Evolutionary conservation across 2,797 vertebrate species (phyloP).

Genomic region (Sebastolobus altivelis): DNA sequence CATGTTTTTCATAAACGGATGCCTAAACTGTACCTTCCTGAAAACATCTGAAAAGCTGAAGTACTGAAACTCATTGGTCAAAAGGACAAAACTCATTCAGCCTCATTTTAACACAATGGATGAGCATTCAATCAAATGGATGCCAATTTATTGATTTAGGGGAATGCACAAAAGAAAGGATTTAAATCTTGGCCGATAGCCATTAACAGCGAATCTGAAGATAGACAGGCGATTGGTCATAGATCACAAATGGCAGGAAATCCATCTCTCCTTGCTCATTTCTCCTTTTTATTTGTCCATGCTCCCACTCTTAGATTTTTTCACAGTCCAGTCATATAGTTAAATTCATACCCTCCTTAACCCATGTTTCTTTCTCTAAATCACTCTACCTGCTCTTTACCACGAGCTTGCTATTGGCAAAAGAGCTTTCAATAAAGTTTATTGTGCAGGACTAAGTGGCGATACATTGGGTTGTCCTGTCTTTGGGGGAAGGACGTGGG

Average conservation of each 20-base stretch:
- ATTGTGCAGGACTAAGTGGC: slow-evolving; percentile 67
- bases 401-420: slow-evolving; percentile 15
- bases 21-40: slow-evolving; percentile 35
- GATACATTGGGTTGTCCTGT: slow-evolving; percentile 41
- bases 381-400: slow-evolving; percentile 19
- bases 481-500: slow-evolving; percentile 26
- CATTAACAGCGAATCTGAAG: slow-evolving; percentile 80
- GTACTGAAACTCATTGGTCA: slow-evolving; percentile 67
- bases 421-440: slow-evolving; percentile 68
- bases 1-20: slow-evolving; percentile 19
- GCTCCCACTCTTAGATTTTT: slow-evolving; percentile 37
- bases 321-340: slow-evolving; percentile 20
- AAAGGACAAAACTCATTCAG: slow-evolving; percentile 72
- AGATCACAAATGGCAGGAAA: slow-evolving; percentile 83
- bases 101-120: slow-evolving; percentile 77
- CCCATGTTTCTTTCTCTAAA: background rate
- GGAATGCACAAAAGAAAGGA: slow-evolving; percentile 79
- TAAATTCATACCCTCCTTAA: slow-evolving; percentile 5
- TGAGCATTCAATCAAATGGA: slow-evolving; percentile 80
- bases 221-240: slow-evolving; percentile 80
- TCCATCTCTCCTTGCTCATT: slow-evolving; percentile 74
- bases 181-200: slow-evolving; percentile 78
- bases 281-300: slow-evolving; percentile 65
- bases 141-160: slow-evolving; percentile 81
- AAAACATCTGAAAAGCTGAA: slow-evolving; percentile 34